phyloP scores from a whole-genome alignment of 35 echinoderm and acorn worm species.

The Chiridota heheva region DNA sequence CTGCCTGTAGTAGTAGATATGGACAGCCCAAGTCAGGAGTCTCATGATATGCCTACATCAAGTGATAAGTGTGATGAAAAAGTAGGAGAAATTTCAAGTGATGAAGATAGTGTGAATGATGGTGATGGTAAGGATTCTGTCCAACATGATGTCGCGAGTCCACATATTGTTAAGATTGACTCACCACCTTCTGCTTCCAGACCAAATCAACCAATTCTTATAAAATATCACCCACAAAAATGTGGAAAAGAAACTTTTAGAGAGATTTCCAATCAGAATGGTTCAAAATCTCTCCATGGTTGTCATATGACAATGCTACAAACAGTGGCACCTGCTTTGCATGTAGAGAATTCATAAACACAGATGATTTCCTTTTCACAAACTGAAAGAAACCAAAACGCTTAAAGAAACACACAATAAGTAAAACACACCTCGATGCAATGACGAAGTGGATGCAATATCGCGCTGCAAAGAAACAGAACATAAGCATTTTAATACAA shows the following conservation, averaged over 20 bases:
- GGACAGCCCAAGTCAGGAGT: neutral
- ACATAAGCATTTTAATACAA: slow-evolving; percentile 25
- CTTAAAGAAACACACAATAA: slow-evolving; percentile 21
- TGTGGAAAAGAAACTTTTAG: neutral
- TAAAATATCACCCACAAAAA: neutral
- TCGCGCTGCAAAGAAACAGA: neutral
- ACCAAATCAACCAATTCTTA: slow-evolving; percentile 9
- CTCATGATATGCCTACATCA: neutral
- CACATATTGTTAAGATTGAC: neutral
- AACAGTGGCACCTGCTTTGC: slow-evolving; percentile 14
- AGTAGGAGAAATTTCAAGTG: slow-evolving; percentile 14
- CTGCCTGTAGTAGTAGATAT: neutral
- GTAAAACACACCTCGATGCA: slow-evolving; percentile 9
- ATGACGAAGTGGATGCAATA: slow-evolving; percentile 43
- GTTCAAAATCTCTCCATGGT: slow-evolving; percentile 25
- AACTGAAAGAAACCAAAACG: slow-evolving; percentile 46
- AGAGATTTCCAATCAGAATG: slow-evolving; percentile 36
- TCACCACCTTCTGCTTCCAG: neutral
- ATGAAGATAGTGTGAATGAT: neutral
- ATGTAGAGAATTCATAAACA: slow-evolving; percentile 33
- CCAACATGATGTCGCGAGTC: slow-evolving; percentile 15
- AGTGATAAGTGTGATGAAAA: neutral
- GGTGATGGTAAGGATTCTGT: slow-evolving; percentile 1
- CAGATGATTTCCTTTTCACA: slow-evolving; percentile 11
- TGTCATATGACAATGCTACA: slow-evolving; percentile 21